phyloP scores from a whole-genome alignment of 1,140 invertebrate species.

The Helicoverpa zea region DNA sequence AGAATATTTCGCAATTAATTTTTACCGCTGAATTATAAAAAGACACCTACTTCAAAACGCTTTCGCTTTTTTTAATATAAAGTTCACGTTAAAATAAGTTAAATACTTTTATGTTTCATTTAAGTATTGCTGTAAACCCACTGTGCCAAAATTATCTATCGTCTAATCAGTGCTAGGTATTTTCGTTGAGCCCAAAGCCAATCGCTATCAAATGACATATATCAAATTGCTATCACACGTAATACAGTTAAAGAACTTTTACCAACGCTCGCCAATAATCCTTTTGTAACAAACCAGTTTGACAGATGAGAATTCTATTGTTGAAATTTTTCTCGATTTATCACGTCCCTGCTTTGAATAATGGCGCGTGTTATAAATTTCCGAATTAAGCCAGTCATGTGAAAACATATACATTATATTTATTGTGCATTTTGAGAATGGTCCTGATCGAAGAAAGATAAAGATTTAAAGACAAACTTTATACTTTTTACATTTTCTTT shows the following conservation, averaged over 20 bases:
- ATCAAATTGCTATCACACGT: slow-evolving; percentile 52
- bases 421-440: background rate
- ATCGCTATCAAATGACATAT: background rate
- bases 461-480: background rate
- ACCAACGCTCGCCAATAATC: slow-evolving; percentile 61
- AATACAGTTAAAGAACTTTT: slow-evolving; percentile 55
- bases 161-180: no score
- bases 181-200: background rate
- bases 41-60: no score
- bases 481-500: no score
- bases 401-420: slow-evolving; percentile 6
- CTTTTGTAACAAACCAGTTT: slow-evolving; percentile 66
- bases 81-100: no score
- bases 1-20: no score
- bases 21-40: no score
- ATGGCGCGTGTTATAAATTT: slow-evolving; percentile 30
- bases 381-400: slow-evolving; percentile 41
- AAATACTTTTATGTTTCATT: no score
- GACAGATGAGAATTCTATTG: slow-evolving; percentile 64
- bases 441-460: background rate
- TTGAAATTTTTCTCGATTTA: slow-evolving; percentile 51
- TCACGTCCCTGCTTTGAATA: slow-evolving; percentile 38
- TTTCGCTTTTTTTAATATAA: no score
- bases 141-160: no score
- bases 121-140: no score